Percentiles rank a stretch among this genome's conserved stretches.
These are phyloP conservation scores for Serrognathus titanus DNA, from an alignment of 2,888 invertebrate genomes.

Conservation along the genomic window DNA sequence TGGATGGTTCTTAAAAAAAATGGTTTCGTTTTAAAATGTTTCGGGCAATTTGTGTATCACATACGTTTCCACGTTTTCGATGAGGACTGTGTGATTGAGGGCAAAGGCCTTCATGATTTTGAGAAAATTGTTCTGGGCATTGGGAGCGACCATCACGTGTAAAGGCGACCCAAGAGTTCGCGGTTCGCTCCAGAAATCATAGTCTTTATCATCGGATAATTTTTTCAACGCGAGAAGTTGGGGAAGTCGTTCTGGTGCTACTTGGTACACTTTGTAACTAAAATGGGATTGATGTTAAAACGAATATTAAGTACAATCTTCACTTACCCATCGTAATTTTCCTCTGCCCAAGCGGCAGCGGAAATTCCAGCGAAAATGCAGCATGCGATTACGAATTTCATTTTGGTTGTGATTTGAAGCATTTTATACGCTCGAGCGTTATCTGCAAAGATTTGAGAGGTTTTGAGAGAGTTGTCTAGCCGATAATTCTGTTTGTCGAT, in stretches of 20 bases:
- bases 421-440: too few relatives aligned
- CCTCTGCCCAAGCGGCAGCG: too few relatives aligned
- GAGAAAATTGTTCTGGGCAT: constrained; percentile 41
- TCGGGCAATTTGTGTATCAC: constrained; percentile 9
- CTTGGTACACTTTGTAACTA: constrained; percentile 48
- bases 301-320: neutral
- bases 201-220: constrained; percentile 29
- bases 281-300: constrained; percentile 5
- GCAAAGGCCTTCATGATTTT: constrained; percentile 37
- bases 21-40: neutral
- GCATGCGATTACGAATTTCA: too few relatives aligned
- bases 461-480: too few relatives aligned
- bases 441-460: too few relatives aligned
- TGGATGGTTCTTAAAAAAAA: constrained; percentile 14
- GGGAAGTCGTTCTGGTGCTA: constrained; percentile 37
- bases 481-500: too few relatives aligned
- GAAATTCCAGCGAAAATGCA: too few relatives aligned
- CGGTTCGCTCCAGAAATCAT: constrained; percentile 43
- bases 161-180: constrained; percentile 46
- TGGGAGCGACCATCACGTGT: constrained; percentile 49
- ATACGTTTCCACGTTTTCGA: constrained; percentile 52
- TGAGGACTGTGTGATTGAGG: constrained; percentile 47
- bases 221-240: constrained; percentile 39
- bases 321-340: neutral
- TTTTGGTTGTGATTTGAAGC: too few relatives aligned